phyloP scores from a whole-genome alignment of 2,888 invertebrate species.

The Cloeon dipterum region DNA sequence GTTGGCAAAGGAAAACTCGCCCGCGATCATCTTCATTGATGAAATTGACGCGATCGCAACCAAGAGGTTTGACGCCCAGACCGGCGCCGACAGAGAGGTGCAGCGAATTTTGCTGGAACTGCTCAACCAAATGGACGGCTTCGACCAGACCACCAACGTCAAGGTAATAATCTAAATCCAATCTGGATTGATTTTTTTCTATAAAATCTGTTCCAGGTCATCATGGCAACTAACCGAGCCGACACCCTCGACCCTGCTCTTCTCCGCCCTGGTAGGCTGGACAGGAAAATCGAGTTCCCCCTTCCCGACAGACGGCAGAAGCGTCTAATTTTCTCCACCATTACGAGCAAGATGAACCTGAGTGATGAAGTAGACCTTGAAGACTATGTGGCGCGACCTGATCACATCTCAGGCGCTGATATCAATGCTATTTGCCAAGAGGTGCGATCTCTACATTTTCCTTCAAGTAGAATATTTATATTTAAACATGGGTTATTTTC shows the following conservation, averaged over 20 bases:
- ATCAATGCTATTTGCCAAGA: conserved; percentile 99
- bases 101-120: conserved; percentile 92
- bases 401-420: conserved; percentile 96
- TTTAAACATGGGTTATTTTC: not conserved
- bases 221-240: conserved; percentile 92
- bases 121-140: conserved; percentile 99
- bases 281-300: conserved; percentile 97
- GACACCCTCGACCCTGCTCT: conserved; percentile 98
- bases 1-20: conserved; percentile 95
- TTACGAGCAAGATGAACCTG: conserved; percentile 90
- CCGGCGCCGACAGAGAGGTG: conserved; percentile 94
- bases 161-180: conserved; percentile 34
- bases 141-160: conserved; percentile 99
- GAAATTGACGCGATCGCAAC: conserved; percentile 99
- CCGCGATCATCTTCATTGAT: conserved; percentile 98
- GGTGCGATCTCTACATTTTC: conserved; percentile 15
- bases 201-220: conserved; percentile 27
- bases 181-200: not conserved
- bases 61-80: conserved; percentile 95
- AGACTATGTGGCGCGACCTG: conserved; percentile 95
- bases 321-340: conserved; percentile 92
- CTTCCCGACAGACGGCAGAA: conserved; percentile 78
- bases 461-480: not conserved
- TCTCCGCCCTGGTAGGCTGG: conserved; percentile 82
- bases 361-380: conserved; percentile 98